These are phyloP conservation scores for Otocyon megalotis DNA, from an alignment of 2,113 vertebrate species.

Conservation along the genomic window DNA sequence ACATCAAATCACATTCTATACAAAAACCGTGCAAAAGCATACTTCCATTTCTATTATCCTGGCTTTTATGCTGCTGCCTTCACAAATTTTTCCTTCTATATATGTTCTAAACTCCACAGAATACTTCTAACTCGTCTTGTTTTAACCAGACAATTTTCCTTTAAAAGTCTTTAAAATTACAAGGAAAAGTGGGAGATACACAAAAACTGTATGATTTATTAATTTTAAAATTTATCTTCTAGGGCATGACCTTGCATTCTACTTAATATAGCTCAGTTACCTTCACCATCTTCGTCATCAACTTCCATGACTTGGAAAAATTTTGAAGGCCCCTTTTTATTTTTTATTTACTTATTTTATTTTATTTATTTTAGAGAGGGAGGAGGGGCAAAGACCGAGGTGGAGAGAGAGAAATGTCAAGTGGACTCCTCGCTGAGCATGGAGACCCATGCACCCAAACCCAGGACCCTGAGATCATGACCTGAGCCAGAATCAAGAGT, in stretches of 20 bases:
- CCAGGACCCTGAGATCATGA: neutral
- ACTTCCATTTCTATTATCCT: neutral
- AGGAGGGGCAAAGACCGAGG: neutral
- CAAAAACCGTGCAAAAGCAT: neutral
- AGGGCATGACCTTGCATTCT: neutral
- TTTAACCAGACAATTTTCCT: neutral
- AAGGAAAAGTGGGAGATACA: neutral
- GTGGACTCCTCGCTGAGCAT: neutral
- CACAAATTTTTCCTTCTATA: neutral
- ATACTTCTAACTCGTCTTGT: neutral
- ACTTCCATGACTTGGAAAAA: neutral
- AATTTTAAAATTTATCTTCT: slow-evolving; percentile 27
- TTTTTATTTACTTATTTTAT: neutral
- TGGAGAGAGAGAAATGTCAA: neutral
- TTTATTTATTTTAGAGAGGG: neutral
- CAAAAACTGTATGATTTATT: neutral
- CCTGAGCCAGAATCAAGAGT: too few species aligned
- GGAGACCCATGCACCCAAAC: neutral
- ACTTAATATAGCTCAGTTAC: neutral
- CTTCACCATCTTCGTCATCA: neutral
- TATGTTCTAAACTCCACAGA: neutral
- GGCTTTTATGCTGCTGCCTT: neutral
- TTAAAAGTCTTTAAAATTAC: neutral
- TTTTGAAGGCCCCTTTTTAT: neutral
- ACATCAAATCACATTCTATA: neutral